A percentile compares a stretch with the other conserved stretches of the same genome.
phyloP scores from a whole-genome alignment of 2,797 vertebrate species.

The Acanthopagrus latus region DNA sequence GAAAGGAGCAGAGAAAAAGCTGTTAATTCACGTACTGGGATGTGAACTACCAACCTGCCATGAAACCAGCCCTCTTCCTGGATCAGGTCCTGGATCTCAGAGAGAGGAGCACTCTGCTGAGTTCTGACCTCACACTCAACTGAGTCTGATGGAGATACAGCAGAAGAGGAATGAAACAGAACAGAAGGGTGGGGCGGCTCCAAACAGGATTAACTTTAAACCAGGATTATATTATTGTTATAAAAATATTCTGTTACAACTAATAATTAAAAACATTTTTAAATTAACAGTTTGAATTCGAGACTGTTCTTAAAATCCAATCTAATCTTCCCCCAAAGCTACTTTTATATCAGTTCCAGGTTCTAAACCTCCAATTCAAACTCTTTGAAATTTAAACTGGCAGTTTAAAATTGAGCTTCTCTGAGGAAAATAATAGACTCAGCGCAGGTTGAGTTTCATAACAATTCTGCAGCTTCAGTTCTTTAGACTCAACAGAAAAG shows the following conservation, averaged over 20 bases:
- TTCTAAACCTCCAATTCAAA: background rate
- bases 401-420: background rate
- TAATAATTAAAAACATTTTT: background rate
- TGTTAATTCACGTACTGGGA: background rate
- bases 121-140: constrained; percentile 38
- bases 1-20: background rate
- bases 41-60: constrained; percentile 79
- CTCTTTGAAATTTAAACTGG: background rate
- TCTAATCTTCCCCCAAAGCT: background rate
- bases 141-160: constrained; percentile 29
- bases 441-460: background rate
- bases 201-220: background rate
- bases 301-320: background rate
- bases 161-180: constrained; percentile 7
- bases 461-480: background rate
- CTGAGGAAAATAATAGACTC: background rate
- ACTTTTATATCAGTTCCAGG: background rate
- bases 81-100: constrained; percentile 82
- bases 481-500: background rate
- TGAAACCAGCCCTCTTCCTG: constrained; percentile 92
- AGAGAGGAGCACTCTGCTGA: constrained; percentile 40
- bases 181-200: background rate
- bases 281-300: background rate
- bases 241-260: background rate
- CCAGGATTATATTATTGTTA: background rate